Percentiles rank a stretch among this genome's conserved stretches.
These are phyloP conservation scores for Hippocampus barbouri DNA, from an alignment of 2,113 vertebrate species.

Conservation along the genomic window DNA sequence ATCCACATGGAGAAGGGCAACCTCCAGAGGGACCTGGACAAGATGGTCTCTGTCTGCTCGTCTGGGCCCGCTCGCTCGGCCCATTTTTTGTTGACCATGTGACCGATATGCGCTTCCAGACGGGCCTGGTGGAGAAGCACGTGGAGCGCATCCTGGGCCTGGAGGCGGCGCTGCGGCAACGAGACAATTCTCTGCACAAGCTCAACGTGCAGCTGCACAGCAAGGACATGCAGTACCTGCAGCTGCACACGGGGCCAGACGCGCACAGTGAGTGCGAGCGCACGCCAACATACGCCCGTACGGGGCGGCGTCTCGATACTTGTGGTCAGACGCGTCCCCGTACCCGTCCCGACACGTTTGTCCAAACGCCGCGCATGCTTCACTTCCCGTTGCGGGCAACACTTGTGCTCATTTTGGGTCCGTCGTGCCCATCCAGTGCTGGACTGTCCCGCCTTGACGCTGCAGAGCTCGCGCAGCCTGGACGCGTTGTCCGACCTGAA, in stretches of 20 bases:
- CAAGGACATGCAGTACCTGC: conserved; percentile 88
- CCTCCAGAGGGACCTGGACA: conserved; percentile 88
- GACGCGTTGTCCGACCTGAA: conserved; percentile 78
- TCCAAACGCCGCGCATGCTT: neutral
- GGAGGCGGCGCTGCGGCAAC: conserved; percentile 85
- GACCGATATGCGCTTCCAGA: conserved; percentile 65
- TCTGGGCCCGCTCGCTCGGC: neutral
- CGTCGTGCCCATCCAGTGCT: conserved; percentile 58
- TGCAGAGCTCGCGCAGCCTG: conserved; percentile 79
- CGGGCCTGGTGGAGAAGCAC: conserved; percentile 91
- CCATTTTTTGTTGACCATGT: neutral
- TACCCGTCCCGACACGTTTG: too few relatives aligned
- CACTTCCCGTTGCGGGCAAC: neutral
- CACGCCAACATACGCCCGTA: neutral
- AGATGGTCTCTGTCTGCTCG: conserved; percentile 78
- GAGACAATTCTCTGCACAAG: conserved; percentile 81
- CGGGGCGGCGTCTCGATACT: too few relatives aligned
- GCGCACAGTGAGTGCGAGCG: conserved; percentile 78
- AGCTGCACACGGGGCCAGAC: conserved; percentile 79
- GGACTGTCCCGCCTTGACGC: conserved; percentile 76
- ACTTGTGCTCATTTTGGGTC: neutral
- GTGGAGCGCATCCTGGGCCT: conserved; percentile 86
- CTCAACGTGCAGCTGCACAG: conserved; percentile 79
- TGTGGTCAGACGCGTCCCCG: too few relatives aligned
- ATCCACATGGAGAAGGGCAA: conserved; percentile 95